phyloP scores from a whole-genome alignment of 2,888 invertebrate genomes.

The Archaeoteleia sp. region DNA sequence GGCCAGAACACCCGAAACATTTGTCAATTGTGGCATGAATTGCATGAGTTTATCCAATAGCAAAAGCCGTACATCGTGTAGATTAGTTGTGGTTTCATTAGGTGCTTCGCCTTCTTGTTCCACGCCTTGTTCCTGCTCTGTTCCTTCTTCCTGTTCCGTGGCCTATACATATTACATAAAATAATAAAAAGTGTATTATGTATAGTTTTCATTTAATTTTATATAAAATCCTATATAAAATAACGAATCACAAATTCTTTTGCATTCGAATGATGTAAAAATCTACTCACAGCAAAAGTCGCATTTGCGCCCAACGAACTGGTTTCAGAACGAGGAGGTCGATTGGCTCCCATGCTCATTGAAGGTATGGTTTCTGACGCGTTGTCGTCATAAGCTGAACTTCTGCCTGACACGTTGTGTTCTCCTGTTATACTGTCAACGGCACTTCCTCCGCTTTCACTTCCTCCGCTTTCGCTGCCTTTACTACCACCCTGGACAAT shows the following conservation, averaged over 20 bases:
- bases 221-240: too few relatives aligned
- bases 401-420: conserved; percentile 90
- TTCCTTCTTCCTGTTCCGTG: conserved; percentile 64
- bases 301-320: conserved; percentile 77
- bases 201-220: neutral
- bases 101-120: conserved; percentile 72
- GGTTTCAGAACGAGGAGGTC: conserved; percentile 78
- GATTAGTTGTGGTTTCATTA: conserved; percentile 75
- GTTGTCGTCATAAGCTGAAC: conserved; percentile 91
- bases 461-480: conserved; percentile 78
- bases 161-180: conserved; percentile 52
- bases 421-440: conserved; percentile 94
- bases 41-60: conserved; percentile 86
- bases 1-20: conserved; percentile 88
- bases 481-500: conserved; percentile 76
- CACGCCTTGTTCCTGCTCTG: conserved; percentile 66
- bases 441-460: conserved; percentile 93
- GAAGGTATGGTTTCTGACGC: conserved; percentile 76
- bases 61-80: conserved; percentile 82
- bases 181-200: conserved; percentile 4
- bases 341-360: conserved; percentile 69
- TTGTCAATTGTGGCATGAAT: conserved; percentile 84
- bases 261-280: too few relatives aligned
- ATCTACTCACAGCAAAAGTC: conserved; percentile 71
- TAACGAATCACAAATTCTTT: too few relatives aligned